Evolutionary conservation across 2,888 invertebrate species (phyloP), one percentile per base, ranked within the genome.

Genomic region (Platycheirus albimanus): DNA sequence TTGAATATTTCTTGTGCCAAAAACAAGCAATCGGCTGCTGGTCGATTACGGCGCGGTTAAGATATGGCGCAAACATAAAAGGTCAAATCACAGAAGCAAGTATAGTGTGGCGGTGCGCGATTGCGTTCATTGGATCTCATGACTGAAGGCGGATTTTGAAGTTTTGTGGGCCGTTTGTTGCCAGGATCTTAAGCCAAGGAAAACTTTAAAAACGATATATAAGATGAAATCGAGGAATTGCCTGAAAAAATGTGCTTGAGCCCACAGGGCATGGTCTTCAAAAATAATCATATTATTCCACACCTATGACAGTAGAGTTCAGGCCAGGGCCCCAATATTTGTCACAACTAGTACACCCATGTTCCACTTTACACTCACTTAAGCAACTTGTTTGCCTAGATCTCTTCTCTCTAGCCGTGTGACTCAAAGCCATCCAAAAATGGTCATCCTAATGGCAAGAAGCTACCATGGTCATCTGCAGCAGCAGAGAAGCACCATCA

Each of bases 41-140:
- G 54, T 41, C 13, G 19, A 63, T 63, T 66, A 58, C 56, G 45
- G 63, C 24, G 43, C 38, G 13, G 67, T 30, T 67, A 61, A 67
- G 81, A 78, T 78, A 70, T 61, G 66, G 67, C 78, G 72, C 78
- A 83, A 72, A 83, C 78, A 83, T 78, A 78, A 83, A 83, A 83
- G 83, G 78, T 83, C 83, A 83, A 78, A 78, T 78, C 77, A 72
- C 67, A 64, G 45, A 43, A 43, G 45, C 33, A 41, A 24, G 24
- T 30, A 54, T 7, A n/a, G n/a, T 20, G 15, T n/a, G 7, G 54
- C 11, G 38, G 54, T 33, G 24, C 36, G 63, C 41, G 41, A 58
- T 19, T 54, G 28, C 19, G 71, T 47, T 49, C 41, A 58, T 45
- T 61, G 24, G 6, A 6, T 43, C 2, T 28, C 24, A 5, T 58